These are phyloP conservation scores for Pseudolaguvia tuberculata DNA, from an alignment of 2,113 vertebrate genomes.

Conservation along the genomic window DNA sequence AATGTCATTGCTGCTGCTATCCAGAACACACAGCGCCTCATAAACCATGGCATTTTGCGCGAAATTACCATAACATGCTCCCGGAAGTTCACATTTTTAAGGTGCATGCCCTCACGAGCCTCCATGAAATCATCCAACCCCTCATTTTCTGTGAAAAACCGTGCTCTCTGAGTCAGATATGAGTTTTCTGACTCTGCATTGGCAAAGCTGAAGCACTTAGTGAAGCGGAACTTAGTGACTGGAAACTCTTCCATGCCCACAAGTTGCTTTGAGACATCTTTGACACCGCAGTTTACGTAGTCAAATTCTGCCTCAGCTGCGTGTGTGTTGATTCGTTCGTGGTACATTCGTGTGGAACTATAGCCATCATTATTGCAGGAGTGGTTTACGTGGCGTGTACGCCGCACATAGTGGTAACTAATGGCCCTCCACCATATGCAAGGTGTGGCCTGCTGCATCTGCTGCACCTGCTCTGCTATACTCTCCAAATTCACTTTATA, in stretches of 20 bases:
- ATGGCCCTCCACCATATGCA: constrained; percentile 99
- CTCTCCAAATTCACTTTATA: constrained; percentile 85
- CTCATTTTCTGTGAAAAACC: constrained; percentile 95
- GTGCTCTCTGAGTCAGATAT: constrained; percentile 89
- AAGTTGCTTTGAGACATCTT: constrained; percentile 90
- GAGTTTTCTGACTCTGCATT: constrained; percentile 95
- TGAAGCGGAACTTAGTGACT: constrained; percentile 86
- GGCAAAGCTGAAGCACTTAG: constrained; percentile 98
- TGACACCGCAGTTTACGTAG: constrained; percentile 88
- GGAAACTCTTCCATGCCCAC: constrained; percentile 83
- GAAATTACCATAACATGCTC: constrained; percentile 93
- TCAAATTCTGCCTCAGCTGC: constrained; percentile 93
- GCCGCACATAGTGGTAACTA: constrained; percentile 91
- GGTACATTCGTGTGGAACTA: constrained; percentile 85
- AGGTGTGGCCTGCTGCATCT: constrained; percentile 92
- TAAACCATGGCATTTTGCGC: constrained; percentile 86
- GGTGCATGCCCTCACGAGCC: constrained; percentile 95
- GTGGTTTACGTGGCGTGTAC: constrained; percentile 88
- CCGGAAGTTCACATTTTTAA: constrained; percentile 96
- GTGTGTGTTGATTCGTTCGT: constrained; percentile 91
- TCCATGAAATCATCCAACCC: constrained; percentile 98
- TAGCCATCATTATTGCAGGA: constrained; percentile 90
- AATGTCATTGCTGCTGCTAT: constrained; percentile 83
- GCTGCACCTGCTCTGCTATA: constrained; percentile 77
- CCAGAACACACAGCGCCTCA: constrained; percentile 86